These are phyloP conservation scores for Agrilus mali DNA, from an alignment of 2,888 invertebrate genomes.

Conservation along the genomic window DNA sequence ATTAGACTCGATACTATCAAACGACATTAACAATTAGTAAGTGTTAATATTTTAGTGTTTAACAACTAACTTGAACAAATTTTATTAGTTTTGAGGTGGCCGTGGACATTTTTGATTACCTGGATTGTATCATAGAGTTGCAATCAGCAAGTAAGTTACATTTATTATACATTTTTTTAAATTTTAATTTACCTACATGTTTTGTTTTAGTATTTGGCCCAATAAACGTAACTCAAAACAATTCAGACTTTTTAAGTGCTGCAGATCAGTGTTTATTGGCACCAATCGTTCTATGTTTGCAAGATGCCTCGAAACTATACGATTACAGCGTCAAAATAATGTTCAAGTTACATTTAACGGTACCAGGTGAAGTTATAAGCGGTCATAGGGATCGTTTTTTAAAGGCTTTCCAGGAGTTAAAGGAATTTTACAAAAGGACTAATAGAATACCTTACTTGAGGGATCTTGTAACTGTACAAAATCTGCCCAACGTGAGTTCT, in stretches of 20 bases:
- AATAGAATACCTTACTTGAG: constrained; percentile 95
- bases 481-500: constrained; percentile 63
- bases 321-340: constrained; percentile 93
- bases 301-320: constrained; percentile 93
- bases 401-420: constrained; percentile 77
- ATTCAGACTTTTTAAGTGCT: constrained; percentile 77
- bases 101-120: constrained; percentile 95
- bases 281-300: constrained; percentile 87
- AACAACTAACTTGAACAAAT: constrained; percentile 22
- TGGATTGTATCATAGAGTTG: constrained; percentile 86
- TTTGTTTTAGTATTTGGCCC: constrained; percentile 73
- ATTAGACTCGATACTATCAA: constrained; percentile 74
- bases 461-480: constrained; percentile 85
- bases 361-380: constrained; percentile 79
- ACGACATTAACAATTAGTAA: constrained; percentile 91
- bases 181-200: background rate
- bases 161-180: too few species aligned
- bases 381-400: constrained; percentile 87
- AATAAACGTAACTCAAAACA: constrained; percentile 83
- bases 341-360: constrained; percentile 83
- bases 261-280: constrained; percentile 94
- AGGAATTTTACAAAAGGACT: constrained; percentile 85
- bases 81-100: constrained; percentile 85
- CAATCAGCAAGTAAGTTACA: constrained; percentile 65
- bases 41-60: constrained; percentile 25